A percentile compares a stretch with the other conserved stretches of the same genome.
Evolutionary conservation across 2,888 invertebrate species (phyloP).

Genomic region (Ypsolopha scabrella): DNA sequence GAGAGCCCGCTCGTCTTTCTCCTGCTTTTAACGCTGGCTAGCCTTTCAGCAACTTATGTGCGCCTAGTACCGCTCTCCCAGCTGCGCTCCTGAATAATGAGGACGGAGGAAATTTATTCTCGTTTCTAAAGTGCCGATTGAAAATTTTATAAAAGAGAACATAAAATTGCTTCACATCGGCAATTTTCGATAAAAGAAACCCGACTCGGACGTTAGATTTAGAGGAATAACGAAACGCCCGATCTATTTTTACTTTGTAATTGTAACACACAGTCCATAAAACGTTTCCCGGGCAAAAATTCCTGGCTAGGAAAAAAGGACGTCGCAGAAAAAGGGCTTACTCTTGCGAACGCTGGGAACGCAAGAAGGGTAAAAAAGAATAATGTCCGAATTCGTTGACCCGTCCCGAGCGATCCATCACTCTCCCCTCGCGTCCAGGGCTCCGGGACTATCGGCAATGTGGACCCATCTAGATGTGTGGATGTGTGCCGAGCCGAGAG

Average conservation of each 20-base stretch:
- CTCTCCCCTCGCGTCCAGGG: constrained; percentile 38
- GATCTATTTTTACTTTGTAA: constrained; percentile 68
- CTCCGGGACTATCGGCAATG: constrained; percentile 48
- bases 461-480: constrained; percentile 55
- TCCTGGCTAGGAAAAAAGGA: constrained; percentile 57
- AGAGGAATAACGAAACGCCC: constrained; percentile 34
- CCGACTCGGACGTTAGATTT: constrained; percentile 26
- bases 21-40: constrained; percentile 44
- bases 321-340: constrained; percentile 68
- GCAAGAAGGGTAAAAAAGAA: constrained; percentile 72
- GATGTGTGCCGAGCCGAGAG: constrained; percentile 44
- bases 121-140: background rate
- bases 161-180: background rate
- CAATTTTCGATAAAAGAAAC: background rate
- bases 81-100: constrained; percentile 12
- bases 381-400: constrained; percentile 73
- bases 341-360: constrained; percentile 58
- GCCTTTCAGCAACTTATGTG: constrained; percentile 26
- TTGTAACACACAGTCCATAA: constrained; percentile 63
- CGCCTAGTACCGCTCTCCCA: constrained; percentile 25
- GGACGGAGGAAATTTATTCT: background rate
- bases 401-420: constrained; percentile 71
- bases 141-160: background rate
- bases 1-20: constrained; percentile 24
- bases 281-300: constrained; percentile 55